A percentile compares a stretch with the other conserved stretches of the same genome.
These are phyloP conservation scores for Neocloeon triangulifer DNA, from an alignment of 1,140 invertebrate species.

Conservation along the genomic window DNA sequence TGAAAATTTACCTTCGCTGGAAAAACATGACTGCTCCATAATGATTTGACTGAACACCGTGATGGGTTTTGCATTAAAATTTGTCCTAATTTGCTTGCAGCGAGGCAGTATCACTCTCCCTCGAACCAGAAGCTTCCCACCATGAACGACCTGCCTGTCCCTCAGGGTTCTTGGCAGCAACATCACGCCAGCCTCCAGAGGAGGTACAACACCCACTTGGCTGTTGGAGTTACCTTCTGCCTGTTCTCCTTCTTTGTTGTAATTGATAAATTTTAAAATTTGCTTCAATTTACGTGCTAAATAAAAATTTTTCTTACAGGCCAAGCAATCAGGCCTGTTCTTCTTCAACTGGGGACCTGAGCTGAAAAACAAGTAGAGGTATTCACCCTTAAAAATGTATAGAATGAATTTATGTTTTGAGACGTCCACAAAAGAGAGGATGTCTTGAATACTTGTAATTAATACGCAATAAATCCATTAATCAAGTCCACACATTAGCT, in stretches of 20 bases:
- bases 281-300: too few relatives aligned
- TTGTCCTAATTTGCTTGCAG: too few relatives aligned
- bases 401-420: too few relatives aligned
- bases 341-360: slow-evolving; percentile 1
- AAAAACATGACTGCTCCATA: too few relatives aligned
- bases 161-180: slow-evolving; percentile 47
- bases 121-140: slow-evolving; percentile 14
- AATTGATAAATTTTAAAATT: slow-evolving; percentile 9
- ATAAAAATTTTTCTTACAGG: slow-evolving; percentile 1
- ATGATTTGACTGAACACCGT: too few relatives aligned
- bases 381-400: too few relatives aligned
- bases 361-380: slow-evolving; percentile 3
- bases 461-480: too few relatives aligned
- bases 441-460: too few relatives aligned
- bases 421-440: too few relatives aligned
- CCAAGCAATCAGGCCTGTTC: neutral
- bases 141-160: slow-evolving; percentile 49
- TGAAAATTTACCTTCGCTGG: too few relatives aligned
- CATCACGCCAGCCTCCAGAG: slow-evolving; percentile 32
- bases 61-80: too few relatives aligned
- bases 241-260: slow-evolving; percentile 31
- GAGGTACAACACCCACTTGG: slow-evolving; percentile 40
- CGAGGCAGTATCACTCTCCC: slow-evolving; percentile 1
- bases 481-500: too few relatives aligned
- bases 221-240: slow-evolving; percentile 29